Percentiles rank a stretch among this genome's conserved stretches.
Conservation (phyloP, 2,797 vertebrate genomes). For the Phalloptychus januarius region DNA sequence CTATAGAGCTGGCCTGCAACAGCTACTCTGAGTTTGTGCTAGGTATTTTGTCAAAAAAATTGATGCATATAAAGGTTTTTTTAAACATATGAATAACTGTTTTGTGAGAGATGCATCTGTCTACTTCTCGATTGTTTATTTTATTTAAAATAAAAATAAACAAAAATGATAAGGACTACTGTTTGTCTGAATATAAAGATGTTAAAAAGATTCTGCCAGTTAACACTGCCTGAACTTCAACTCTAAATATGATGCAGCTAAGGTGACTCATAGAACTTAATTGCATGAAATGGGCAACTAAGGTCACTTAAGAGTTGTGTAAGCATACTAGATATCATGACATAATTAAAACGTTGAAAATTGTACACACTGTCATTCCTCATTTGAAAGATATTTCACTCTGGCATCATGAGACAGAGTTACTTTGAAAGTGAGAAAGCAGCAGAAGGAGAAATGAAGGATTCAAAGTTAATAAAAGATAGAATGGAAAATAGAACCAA, state of each 20-base stretch:
- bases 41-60: no score
- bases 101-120: no score
- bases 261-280: constrained; percentile 1
- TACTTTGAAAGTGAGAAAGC: constrained; percentile 20
- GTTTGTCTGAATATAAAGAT: no score
- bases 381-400: constrained; percentile 27
- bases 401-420: constrained; percentile 50
- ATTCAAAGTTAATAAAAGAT: constrained; percentile 25
- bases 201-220: neutral
- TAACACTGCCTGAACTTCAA: neutral
- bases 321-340: constrained; percentile 6
- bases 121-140: no score
- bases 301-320: constrained; percentile 36
- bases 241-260: neutral
- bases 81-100: no score
- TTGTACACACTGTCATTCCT: constrained; percentile 12
- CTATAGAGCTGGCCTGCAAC: no score
- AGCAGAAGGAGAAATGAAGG: constrained; percentile 10
- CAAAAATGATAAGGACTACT: no score
- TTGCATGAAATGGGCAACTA: constrained; percentile 32
- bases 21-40: no score
- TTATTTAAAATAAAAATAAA: no score
- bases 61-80: no score
- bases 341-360: constrained; percentile 37
- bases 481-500: constrained; percentile 27